Conservation (phyloP, 2,113 vertebrate species). For the Leuciscus idus region DNA sequence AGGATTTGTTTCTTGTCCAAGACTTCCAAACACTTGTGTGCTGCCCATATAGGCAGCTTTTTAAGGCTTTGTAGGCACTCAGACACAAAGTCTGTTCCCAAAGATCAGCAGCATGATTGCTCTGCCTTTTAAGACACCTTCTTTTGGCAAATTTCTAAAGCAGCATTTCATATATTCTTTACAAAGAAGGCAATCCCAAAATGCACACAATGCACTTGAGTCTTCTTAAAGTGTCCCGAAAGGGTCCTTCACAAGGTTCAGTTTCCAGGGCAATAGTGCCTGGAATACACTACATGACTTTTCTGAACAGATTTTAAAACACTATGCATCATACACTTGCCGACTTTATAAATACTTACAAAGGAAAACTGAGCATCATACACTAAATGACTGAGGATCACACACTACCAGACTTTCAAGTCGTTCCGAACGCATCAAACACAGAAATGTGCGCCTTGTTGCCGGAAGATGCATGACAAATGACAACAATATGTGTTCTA, state of each 20-base stretch:
- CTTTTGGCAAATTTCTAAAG: not conserved
- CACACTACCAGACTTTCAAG: too few species aligned
- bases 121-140: not conserved
- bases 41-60: not conserved
- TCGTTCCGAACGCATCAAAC: too few species aligned
- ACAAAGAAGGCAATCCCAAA: not conserved
- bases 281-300: not conserved
- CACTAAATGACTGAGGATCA: too few species aligned
- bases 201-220: not conserved
- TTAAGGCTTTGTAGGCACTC: not conserved
- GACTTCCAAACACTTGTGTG: not conserved
- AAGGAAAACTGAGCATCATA: too few species aligned
- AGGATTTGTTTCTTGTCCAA: not conserved
- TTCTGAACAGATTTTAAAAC: too few species aligned
- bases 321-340: too few species aligned
- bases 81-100: not conserved
- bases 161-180: not conserved
- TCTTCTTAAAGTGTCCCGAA: not conserved
- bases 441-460: too few species aligned
- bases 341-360: too few species aligned
- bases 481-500: too few species aligned
- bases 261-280: not conserved
- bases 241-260: not conserved
- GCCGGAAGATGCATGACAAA: too few species aligned
- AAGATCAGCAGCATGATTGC: not conserved